Percentiles rank a stretch among this genome's conserved stretches.
Conservation (phyloP, 2,888 invertebrate species). For the Mimas tiliae region DNA sequence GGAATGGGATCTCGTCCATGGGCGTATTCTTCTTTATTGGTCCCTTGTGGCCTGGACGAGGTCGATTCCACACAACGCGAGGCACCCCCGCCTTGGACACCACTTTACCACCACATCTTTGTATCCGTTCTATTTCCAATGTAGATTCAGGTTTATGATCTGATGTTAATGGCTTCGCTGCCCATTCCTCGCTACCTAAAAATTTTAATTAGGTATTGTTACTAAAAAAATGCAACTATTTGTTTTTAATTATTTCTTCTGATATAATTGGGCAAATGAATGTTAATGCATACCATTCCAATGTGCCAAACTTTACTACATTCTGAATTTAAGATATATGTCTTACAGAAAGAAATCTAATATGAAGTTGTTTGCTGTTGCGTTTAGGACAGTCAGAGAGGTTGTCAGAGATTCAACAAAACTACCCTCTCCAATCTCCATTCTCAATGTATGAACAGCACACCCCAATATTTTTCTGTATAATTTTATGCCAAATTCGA, state of each 20-base stretch:
- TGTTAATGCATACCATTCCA: too few species aligned
- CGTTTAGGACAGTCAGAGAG: too few species aligned
- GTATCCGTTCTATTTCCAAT: constrained; percentile 93
- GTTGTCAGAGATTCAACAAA: too few species aligned
- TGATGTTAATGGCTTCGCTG: constrained; percentile 91
- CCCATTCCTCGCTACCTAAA: constrained; percentile 88
- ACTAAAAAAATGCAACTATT: not conserved
- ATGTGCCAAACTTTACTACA: too few species aligned
- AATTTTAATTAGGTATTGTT: constrained; percentile 29
- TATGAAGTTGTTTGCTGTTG: too few species aligned
- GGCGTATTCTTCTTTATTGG: constrained; percentile 95
- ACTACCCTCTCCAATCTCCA: too few species aligned
- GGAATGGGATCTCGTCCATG: constrained; percentile 96
- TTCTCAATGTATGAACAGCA: too few species aligned
- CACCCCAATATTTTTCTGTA: too few species aligned
- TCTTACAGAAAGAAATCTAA: too few species aligned
- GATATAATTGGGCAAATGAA: too few species aligned
- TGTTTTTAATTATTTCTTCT: not conserved
- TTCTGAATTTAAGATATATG: not conserved
- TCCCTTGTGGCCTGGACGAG: constrained; percentile 90
- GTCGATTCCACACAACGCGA: constrained; percentile 98
- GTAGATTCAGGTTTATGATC: constrained; percentile 98
- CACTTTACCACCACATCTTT: constrained; percentile 91
- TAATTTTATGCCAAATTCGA: too few species aligned
- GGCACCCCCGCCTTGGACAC: constrained; percentile 93